phyloP scores from a whole-genome alignment of 2,888 invertebrate species.

The Eudemis profundana region DNA sequence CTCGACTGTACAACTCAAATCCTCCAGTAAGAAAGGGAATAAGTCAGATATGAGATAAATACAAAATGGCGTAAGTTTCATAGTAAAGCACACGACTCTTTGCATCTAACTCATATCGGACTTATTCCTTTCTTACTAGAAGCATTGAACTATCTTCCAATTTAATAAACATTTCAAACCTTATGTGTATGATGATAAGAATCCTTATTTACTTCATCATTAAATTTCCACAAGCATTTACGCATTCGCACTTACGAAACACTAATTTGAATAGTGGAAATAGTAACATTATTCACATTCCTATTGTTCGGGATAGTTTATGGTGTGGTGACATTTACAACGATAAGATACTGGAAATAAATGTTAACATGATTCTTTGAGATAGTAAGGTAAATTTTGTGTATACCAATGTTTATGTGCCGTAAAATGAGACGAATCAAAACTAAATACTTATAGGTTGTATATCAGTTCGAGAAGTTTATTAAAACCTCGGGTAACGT shows the following conservation, averaged over 20 bases:
- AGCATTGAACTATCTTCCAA: not conserved
- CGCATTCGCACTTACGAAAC: conserved; percentile 45
- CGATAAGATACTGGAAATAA: conserved; percentile 32
- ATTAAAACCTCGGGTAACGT: not conserved
- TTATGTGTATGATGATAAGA: conserved; percentile 15
- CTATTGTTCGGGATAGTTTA: conserved; percentile 39
- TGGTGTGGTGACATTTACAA: conserved; percentile 39
- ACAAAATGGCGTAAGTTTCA: too few relatives aligned
- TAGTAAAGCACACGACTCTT: too few relatives aligned
- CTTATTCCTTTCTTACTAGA: too few relatives aligned
- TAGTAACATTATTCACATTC: conserved; percentile 40
- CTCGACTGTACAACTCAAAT: not conserved
- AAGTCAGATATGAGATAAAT: too few relatives aligned
- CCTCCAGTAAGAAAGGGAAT: too few relatives aligned
- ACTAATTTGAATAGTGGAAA: conserved; percentile 42
- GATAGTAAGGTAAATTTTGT: conserved; percentile 22
- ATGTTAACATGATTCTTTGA: conserved; percentile 27
- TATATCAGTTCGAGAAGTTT: not conserved
- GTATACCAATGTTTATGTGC: conserved; percentile 4
- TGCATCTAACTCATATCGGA: too few relatives aligned
- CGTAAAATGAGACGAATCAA: conserved; percentile 5
- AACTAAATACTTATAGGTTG: not conserved
- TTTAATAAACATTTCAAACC: not conserved
- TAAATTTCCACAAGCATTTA: conserved; percentile 28
- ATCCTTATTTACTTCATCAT: conserved; percentile 10